phyloP scores from a whole-genome alignment of 2,888 invertebrate species.

The Pollenia amentaria region DNA sequence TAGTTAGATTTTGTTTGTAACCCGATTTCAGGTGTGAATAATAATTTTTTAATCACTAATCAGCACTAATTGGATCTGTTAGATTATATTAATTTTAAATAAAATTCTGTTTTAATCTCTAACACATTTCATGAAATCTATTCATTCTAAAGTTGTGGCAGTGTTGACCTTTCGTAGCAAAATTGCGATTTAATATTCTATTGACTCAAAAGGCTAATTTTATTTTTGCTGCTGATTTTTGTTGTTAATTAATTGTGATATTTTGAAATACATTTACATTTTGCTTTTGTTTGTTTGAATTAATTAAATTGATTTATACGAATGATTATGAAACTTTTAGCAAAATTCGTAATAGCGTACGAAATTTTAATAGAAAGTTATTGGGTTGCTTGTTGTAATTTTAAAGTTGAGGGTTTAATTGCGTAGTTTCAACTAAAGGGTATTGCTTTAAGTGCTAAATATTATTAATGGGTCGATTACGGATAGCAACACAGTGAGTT shows the following conservation, averaged over 20 bases:
- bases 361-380: neutral
- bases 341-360: neutral
- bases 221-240: neutral
- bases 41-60: neutral
- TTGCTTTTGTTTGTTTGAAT: neutral
- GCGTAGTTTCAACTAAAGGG: neutral
- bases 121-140: neutral
- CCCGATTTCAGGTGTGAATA: neutral
- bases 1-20: too few species aligned
- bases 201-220: conserved; percentile 22
- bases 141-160: conserved; percentile 6
- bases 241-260: conserved; percentile 18
- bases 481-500: too few species aligned
- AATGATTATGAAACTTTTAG: conserved; percentile 6
- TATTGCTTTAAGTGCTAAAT: neutral
- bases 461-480: too few species aligned
- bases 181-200: conserved; percentile 7
- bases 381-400: neutral
- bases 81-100: neutral
- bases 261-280: conserved; percentile 15
- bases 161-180: conserved; percentile 35
- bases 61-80: neutral
- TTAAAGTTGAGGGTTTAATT: neutral
- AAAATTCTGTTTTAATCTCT: neutral
- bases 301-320: conserved; percentile 9